Evolutionary conservation across 2,888 invertebrate genomes (phyloP).

Genomic region (Sesia apiformis): DNA sequence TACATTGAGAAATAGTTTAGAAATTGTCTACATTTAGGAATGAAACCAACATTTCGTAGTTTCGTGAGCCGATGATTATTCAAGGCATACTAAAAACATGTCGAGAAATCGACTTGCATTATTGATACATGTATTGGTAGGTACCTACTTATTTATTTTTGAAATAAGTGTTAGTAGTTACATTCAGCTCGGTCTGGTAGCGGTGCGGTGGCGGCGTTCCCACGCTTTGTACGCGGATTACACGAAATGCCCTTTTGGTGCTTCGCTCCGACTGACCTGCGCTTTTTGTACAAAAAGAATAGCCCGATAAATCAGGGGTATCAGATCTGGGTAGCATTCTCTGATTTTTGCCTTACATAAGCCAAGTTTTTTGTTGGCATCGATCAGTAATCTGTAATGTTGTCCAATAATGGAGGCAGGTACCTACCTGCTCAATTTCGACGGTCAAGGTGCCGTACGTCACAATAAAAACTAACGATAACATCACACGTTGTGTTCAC

Average conservation of each 20-base stretch:
- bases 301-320: constrained; percentile 62
- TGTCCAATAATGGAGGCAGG: constrained; percentile 42
- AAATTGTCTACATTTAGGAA: too few species aligned
- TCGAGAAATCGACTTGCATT: too few species aligned
- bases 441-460: constrained; percentile 66
- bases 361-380: constrained; percentile 45
- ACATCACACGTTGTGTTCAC: too few species aligned
- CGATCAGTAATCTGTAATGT: constrained; percentile 38
- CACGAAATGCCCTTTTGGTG: constrained; percentile 69
- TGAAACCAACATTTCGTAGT: too few species aligned
- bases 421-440: constrained; percentile 70
- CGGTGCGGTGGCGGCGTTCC: constrained; percentile 30
- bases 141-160: too few species aligned
- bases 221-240: constrained; percentile 61
- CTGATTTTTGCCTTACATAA: constrained; percentile 48
- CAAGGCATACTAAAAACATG: too few species aligned
- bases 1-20: too few species aligned
- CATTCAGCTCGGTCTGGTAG: too few species aligned
- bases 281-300: constrained; percentile 68
- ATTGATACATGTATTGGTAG: too few species aligned
- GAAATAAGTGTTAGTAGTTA: too few species aligned
- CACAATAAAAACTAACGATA: constrained; percentile 42
- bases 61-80: too few species aligned
- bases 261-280: constrained; percentile 66
- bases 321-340: constrained; percentile 48